phyloP scores from a whole-genome alignment of 2,888 invertebrate species.

The Eulithis prunata region DNA sequence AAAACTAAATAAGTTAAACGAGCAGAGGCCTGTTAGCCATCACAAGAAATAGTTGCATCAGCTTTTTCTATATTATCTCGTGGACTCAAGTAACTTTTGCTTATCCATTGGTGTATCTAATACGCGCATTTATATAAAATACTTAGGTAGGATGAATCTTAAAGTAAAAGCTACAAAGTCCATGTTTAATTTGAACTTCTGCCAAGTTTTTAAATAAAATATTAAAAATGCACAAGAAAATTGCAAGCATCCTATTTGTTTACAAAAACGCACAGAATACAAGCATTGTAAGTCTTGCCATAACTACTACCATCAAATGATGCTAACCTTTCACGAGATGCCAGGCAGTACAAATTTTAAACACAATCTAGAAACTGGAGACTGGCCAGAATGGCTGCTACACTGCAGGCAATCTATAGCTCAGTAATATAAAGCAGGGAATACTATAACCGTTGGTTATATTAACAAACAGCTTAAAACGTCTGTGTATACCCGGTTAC shows the following conservation, averaged over 20 bases:
- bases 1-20: constrained; percentile 81
- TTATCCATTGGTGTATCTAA: background rate
- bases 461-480: background rate
- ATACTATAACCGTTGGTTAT: background rate
- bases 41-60: constrained; percentile 51
- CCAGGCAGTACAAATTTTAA: constrained; percentile 64
- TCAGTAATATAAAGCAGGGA: constrained; percentile 4
- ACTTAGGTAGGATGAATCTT: constrained; percentile 1
- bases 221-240: constrained; percentile 21
- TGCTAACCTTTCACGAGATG: constrained; percentile 60
- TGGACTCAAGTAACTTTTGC: constrained; percentile 12
- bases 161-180: constrained; percentile 17
- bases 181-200: constrained; percentile 23
- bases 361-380: constrained; percentile 76
- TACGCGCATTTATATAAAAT: background rate
- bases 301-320: constrained; percentile 46
- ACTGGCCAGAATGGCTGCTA: constrained; percentile 69
- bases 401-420: constrained; percentile 57
- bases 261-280: constrained; percentile 21
- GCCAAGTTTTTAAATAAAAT: constrained; percentile 33
- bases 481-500: background rate
- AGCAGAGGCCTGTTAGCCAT: constrained; percentile 66
- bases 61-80: constrained; percentile 41
- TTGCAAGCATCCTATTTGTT: constrained; percentile 10
- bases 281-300: constrained; percentile 37